A percentile compares a stretch with the other conserved stretches of the same genome.
Evolutionary conservation across 2,113 vertebrate species (phyloP).

Genomic region (Triplophysa dalaica): DNA sequence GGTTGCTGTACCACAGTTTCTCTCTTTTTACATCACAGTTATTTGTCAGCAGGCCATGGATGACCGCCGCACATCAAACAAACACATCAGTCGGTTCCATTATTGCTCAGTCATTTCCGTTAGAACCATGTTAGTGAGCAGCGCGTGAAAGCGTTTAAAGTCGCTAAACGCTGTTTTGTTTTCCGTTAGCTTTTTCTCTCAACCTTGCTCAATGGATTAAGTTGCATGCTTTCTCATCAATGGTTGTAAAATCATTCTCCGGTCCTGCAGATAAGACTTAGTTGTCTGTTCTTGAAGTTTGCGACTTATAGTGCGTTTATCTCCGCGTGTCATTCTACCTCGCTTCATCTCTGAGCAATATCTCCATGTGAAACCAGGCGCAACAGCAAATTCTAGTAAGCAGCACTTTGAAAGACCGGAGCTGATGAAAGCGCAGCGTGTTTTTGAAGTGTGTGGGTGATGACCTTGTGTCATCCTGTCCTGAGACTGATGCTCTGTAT

Average conservation of each 20-base stretch:
- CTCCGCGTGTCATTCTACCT: neutral
- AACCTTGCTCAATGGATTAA: conserved; percentile 3
- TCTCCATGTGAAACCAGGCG: neutral
- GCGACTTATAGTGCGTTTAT: neutral
- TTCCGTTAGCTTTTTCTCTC: neutral
- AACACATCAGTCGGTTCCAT: neutral
- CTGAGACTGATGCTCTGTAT: neutral
- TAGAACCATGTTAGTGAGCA: neutral
- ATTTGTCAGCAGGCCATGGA: neutral
- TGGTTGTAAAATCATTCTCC: conserved; percentile 3
- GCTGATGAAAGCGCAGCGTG: conserved; percentile 24
- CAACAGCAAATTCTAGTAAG: neutral
- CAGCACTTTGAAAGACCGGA: neutral
- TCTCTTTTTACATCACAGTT: neutral
- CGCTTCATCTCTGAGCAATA: conserved; percentile 20
- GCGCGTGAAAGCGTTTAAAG: neutral
- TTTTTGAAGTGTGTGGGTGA: conserved; percentile 32
- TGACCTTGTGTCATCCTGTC: conserved; percentile 12
- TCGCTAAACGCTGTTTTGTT: neutral
- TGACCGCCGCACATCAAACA: conserved; percentile 1
- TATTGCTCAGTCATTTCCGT: conserved; percentile 27
- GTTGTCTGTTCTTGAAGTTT: conserved; percentile 1
- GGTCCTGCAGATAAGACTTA: conserved; percentile 2
- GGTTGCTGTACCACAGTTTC: conserved; percentile 1
- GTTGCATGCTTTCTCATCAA: neutral